These are phyloP conservation scores for Vollenhovia emeryi DNA, from an alignment of 1,140 invertebrate species.

Conservation along the genomic window DNA sequence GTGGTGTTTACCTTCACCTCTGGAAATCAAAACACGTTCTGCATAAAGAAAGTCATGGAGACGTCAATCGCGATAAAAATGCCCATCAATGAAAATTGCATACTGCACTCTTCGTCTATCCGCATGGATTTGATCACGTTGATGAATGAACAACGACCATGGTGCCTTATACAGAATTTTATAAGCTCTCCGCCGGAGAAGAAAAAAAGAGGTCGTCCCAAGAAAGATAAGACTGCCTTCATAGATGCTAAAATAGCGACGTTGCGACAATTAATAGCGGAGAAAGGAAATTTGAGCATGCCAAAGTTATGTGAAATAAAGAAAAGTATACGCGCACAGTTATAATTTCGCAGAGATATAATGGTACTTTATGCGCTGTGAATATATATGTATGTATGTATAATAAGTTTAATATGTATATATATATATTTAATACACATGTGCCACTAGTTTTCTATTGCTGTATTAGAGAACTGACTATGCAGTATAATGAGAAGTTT, in stretches of 20 bases:
- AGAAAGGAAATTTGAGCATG: background rate
- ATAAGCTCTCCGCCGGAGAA: conserved; percentile 63
- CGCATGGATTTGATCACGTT: conserved; percentile 76
- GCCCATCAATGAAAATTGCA: conserved; percentile 59
- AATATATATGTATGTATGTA: background rate
- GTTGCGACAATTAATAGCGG: background rate
- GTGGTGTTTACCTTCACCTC: conserved; percentile 69
- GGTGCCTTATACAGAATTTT: conserved; percentile 80
- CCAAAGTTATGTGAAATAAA: conserved; percentile 36
- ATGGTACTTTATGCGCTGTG: background rate
- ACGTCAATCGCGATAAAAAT: conserved; percentile 70
- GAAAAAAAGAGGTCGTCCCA: conserved; percentile 44
- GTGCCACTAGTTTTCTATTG: background rate
- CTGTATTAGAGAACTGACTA: background rate
- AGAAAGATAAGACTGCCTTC: conserved; percentile 5
- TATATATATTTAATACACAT: background rate
- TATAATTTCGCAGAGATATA: background rate
- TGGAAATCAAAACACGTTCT: conserved; percentile 66
- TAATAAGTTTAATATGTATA: background rate
- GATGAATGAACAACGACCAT: conserved; percentile 68
- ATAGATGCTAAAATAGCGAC: conserved; percentile 33
- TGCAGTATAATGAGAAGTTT: background rate
- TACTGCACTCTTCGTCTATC: conserved; percentile 50
- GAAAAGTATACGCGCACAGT: conserved; percentile 11
- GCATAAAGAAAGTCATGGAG: conserved; percentile 73